These are phyloP conservation scores for Morpho deidamia DNA, from an alignment of 2,888 invertebrate genomes.

Conservation along the genomic window DNA sequence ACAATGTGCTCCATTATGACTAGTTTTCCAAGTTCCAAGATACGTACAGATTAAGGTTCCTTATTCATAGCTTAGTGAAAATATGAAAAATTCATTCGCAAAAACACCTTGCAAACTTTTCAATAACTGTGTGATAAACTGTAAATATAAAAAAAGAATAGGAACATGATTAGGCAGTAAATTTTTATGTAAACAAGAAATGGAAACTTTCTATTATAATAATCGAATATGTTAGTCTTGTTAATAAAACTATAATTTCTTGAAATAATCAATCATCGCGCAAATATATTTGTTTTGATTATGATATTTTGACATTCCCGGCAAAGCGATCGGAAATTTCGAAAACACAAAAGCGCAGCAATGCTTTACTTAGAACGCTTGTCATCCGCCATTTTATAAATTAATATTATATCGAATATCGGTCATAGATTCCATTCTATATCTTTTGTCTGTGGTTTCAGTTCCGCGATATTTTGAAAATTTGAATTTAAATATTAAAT, in stretches of 20 bases:
- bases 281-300: constrained; percentile 4
- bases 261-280: not conserved
- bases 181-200: not conserved
- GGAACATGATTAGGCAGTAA: not conserved
- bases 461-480: too few species aligned
- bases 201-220: not conserved
- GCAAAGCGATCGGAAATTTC: constrained; percentile 45
- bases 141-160: too few species aligned
- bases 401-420: too few species aligned
- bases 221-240: not conserved
- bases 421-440: too few species aligned
- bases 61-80: too few species aligned
- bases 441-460: too few species aligned
- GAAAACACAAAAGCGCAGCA: constrained; percentile 45
- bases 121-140: too few species aligned
- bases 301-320: constrained; percentile 45
- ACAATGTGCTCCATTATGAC: constrained; percentile 53
- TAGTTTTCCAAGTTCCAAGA: too few species aligned
- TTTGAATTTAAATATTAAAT: too few species aligned
- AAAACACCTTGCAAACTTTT: too few species aligned
- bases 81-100: not conserved
- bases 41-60: too few species aligned
- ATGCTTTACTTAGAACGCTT: constrained; percentile 37
- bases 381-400: constrained; percentile 24
- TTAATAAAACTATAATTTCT: not conserved